Base-by-base conservation (phyloP, 2,797 vertebrate species). In the Enteromius anoplus region DNA sequence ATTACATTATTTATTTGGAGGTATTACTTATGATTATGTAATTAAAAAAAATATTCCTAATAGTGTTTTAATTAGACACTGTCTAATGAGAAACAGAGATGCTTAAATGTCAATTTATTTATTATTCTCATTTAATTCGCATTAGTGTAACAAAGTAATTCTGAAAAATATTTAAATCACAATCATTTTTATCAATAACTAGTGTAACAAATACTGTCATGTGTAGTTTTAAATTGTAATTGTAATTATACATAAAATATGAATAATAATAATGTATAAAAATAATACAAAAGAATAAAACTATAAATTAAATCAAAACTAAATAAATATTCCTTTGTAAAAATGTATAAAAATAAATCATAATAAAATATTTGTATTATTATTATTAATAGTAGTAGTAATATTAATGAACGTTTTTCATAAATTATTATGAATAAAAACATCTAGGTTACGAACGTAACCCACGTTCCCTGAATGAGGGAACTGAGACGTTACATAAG, bases 61-160 rank as follows among this genome's bases (percentile, higher is more conserved):
- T 55, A 55, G 32, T n/a, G 71, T 37, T 55, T 75, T 75, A 21
- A 75, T 75, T 75, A 37, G 29, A 37, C n/a, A 21, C 19, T 12
- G 12, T 17, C 7, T 23, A 21, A 37, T 21, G 32, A 55, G 32
- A 7, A n/a, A 73, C 10, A 4, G 68, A 47, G 14, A 15, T 29
- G 42, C 23, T 71, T 15, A 17, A 71, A 19, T 15, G 2, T 55
- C 29, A 15, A 21, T 58, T 75, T 40, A 34, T 34, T 75, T 58
- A 40, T 37, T 7, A 58, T 55, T 34, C 29, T n/a, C 5, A n/a
- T 53, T 53, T 34, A 53, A 34, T 53, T n/a, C 1, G 5, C 6
- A 34, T 53, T 23, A 34, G 37, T 75, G 32, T 15, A 15, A 37
- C 21, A 15, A 21, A 75, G 15, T 37, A 14, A 15, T 29, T 15